Conservation (phyloP, 2,113 vertebrate genomes). For the Alethe diademata region DNA sequence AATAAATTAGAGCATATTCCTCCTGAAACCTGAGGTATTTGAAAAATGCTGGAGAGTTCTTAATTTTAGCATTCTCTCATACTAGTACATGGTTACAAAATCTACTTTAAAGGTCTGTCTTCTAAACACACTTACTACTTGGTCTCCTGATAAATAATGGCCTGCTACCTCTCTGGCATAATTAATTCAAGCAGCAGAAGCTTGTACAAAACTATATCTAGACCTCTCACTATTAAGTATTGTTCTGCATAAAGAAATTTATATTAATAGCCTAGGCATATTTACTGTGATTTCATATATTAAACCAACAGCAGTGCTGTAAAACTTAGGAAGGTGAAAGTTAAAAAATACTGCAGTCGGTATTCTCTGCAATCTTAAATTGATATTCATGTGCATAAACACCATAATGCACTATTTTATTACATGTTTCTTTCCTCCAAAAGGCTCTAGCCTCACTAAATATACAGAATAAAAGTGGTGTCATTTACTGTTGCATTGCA, state of each 20-base stretch:
- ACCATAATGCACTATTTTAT: background rate
- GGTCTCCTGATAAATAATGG: background rate
- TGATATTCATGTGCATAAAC: background rate
- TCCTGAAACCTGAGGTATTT: background rate
- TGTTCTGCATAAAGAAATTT: background rate
- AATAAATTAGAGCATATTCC: background rate
- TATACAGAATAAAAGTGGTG: background rate
- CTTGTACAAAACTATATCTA: background rate
- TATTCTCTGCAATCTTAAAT: slow-evolving; percentile 1
- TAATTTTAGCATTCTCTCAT: background rate
- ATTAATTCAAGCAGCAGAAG: background rate
- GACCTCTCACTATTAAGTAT: background rate
- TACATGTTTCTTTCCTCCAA: background rate
- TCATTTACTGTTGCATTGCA: background rate
- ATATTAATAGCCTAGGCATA: background rate
- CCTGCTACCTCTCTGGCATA: background rate
- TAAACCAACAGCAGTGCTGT: background rate
- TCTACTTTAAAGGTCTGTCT: background rate
- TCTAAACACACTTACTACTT: background rate
- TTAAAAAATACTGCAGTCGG: background rate
- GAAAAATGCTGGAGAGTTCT: background rate
- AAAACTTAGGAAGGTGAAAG: background rate
- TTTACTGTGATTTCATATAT: background rate
- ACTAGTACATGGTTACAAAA: background rate
- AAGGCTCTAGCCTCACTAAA: background rate